Evolutionary conservation across 1,140 invertebrate genomes (phyloP).

Genomic region (Goniozus legneri): DNA sequence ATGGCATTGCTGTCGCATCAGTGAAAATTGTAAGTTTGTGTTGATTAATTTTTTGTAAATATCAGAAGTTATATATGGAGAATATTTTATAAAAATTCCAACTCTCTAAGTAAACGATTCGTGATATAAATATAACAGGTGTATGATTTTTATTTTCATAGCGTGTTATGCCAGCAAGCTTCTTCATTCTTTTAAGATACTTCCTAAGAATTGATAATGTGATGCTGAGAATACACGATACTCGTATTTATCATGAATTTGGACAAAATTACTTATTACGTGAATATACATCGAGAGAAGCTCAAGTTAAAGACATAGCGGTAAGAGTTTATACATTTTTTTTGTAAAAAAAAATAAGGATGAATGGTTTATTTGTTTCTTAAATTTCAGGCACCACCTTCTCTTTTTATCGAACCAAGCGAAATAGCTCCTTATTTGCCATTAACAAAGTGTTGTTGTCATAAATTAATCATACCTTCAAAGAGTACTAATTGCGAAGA

Average conservation of each 20-base stretch:
- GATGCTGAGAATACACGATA: slow-evolving; percentile 85
- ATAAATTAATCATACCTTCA: slow-evolving; percentile 47
- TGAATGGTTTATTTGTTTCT: slow-evolving; percentile 1
- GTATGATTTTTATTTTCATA: slow-evolving; percentile 51
- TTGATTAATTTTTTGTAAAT: not conserved
- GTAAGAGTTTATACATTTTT: slow-evolving; percentile 28
- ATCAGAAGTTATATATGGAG: not conserved
- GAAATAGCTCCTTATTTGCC: slow-evolving; percentile 58
- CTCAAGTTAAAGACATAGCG: slow-evolving; percentile 62
- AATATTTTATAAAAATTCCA: too few relatives aligned
- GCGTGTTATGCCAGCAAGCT: slow-evolving; percentile 92
- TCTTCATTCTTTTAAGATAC: slow-evolving; percentile 87
- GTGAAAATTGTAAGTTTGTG: slow-evolving; percentile 86
- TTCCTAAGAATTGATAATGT: slow-evolving; percentile 94
- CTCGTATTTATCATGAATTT: slow-evolving; percentile 84
- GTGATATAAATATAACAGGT: not conserved
- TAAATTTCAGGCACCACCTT: slow-evolving; percentile 43
- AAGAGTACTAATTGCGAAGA: slow-evolving; percentile 20
- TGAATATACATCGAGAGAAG: slow-evolving; percentile 75
- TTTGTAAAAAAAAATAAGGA: not conserved
- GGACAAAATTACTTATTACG: slow-evolving; percentile 70
- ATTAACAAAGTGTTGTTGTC: slow-evolving; percentile 42
- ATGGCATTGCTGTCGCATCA: slow-evolving; percentile 85
- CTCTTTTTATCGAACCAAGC: slow-evolving; percentile 56
- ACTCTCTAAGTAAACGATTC: too few relatives aligned